Base-by-base conservation (phyloP, 1,140 invertebrate genomes). In the Pectinophora gossypiella region DNA sequence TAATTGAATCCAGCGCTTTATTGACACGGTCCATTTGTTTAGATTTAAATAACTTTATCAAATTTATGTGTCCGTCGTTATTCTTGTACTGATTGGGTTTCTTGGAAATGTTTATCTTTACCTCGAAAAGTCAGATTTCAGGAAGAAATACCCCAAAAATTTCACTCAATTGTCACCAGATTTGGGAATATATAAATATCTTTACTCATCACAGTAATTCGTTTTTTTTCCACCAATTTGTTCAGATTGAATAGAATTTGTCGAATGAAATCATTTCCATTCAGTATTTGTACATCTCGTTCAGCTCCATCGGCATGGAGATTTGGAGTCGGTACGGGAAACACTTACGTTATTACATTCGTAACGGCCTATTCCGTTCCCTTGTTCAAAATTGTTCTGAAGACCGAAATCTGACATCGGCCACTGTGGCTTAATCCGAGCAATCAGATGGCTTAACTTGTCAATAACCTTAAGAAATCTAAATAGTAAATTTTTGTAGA, bases 1-100 rank as follows among this genome's bases (percentile, higher is more conserved):
- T 65, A 60, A 66, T 66, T 64, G 61, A 61, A 68, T 58, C 40
- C 56, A 27, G 12, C 12, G 23, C 12, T 6, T 5, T 27, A 27
- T 27, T 27, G 5, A 6, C 12, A 27, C 12, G 23, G 23, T 27
- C 23, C 23, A 27, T 27, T 27, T 27, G 5, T 6, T 27, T 6
- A 12, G 5, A 27, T 27, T 27, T 12, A 27, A 27, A 27, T 27
- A 27, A 12, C 12, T 6, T n/a, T 27, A 6, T 27, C 23, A 27
- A 12, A 12, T 12, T 5, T 27, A 12, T 6, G 23, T 6, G 23
- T 6, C 23, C 5, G 23, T 27, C 23, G 23, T 27, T 27, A 27
- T n/a, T n/a, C n/a, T n/a, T n/a, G n/a, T n/a, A n/a, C n/a, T n/a
- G n/a, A n/a, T n/a, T n/a, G n/a, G n/a, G n/a, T n/a, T n/a, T n/a